phyloP scores from a whole-genome alignment of 2,888 invertebrate species.

The Drosophila antonietae region DNA sequence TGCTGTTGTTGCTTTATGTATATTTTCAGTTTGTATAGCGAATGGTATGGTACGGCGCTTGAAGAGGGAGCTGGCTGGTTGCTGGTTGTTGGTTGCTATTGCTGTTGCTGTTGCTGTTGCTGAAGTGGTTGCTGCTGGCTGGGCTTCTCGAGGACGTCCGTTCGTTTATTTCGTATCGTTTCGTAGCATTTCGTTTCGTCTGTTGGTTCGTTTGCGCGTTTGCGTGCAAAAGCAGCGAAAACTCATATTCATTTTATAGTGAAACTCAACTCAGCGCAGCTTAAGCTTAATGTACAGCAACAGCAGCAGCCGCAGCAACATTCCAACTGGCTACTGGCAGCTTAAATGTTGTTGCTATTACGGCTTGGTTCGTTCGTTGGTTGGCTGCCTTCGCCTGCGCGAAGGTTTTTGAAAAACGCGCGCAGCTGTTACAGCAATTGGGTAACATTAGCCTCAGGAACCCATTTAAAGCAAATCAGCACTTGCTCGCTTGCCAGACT shows the following conservation, averaged over 20 bases:
- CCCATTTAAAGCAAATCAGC: constrained; percentile 8
- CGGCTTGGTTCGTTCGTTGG: constrained; percentile 37
- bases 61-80: constrained; percentile 50
- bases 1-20: constrained; percentile 56
- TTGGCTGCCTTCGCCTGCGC: constrained; percentile 64
- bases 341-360: constrained; percentile 54
- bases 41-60: constrained; percentile 29
- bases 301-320: constrained; percentile 34
- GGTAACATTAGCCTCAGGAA: constrained; percentile 18
- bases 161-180: constrained; percentile 50
- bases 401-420: constrained; percentile 59
- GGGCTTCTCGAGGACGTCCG: constrained; percentile 77
- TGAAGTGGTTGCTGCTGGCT: constrained; percentile 57
- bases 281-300: constrained; percentile 65
- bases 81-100: constrained; percentile 40
- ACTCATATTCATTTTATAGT: constrained; percentile 76
- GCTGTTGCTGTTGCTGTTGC: constrained; percentile 49
- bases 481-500: background rate
- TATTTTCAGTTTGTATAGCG: constrained; percentile 52
- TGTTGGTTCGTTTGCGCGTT: constrained; percentile 63
- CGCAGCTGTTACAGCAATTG: constrained; percentile 49
- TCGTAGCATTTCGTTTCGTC: constrained; percentile 34
- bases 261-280: constrained; percentile 70
- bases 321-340: constrained; percentile 48
- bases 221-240: constrained; percentile 73